These are phyloP conservation scores for Ondatra zibethicus DNA, from an alignment of 2,113 vertebrate genomes.

Conservation along the genomic window DNA sequence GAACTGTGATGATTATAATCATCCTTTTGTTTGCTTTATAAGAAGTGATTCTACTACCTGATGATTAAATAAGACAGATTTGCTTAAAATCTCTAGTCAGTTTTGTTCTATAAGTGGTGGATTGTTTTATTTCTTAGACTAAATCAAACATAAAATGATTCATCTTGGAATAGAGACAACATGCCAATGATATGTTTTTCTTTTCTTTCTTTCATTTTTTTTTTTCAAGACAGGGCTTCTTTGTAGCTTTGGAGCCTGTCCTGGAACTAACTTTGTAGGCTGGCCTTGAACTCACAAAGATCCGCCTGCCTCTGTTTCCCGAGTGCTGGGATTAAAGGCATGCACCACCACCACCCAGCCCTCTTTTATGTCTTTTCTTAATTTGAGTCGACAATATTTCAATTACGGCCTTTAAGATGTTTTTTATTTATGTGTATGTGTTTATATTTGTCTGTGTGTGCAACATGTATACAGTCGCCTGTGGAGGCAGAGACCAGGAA, in stretches of 20 bases:
- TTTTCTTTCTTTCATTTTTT: not conserved
- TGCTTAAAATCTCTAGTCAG: not conserved
- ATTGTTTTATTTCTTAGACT: not conserved
- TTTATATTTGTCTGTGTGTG: not conserved
- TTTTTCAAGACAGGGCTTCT: too few species aligned
- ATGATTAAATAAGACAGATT: not conserved
- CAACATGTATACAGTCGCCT: not conserved
- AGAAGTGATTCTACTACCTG: not conserved
- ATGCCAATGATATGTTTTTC: not conserved
- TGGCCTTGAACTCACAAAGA: too few species aligned
- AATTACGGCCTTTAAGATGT: not conserved
- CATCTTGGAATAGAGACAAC: not conserved
- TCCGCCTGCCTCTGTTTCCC: too few species aligned
- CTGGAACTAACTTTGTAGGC: too few species aligned
- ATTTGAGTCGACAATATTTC: not conserved
- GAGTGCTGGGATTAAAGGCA: too few species aligned
- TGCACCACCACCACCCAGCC: too few species aligned
- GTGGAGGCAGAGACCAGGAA: not conserved
- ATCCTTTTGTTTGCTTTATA: constrained; percentile 5
- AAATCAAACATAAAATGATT: not conserved
- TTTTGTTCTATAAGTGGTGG: not conserved
- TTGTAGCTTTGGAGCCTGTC: too few species aligned
- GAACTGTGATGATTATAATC: not conserved
- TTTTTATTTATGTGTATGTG: not conserved
- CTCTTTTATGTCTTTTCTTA: not conserved